These are phyloP conservation scores for Trichechus manatus DNA, from an alignment of 2,113 vertebrate species.

Conservation along the genomic window DNA sequence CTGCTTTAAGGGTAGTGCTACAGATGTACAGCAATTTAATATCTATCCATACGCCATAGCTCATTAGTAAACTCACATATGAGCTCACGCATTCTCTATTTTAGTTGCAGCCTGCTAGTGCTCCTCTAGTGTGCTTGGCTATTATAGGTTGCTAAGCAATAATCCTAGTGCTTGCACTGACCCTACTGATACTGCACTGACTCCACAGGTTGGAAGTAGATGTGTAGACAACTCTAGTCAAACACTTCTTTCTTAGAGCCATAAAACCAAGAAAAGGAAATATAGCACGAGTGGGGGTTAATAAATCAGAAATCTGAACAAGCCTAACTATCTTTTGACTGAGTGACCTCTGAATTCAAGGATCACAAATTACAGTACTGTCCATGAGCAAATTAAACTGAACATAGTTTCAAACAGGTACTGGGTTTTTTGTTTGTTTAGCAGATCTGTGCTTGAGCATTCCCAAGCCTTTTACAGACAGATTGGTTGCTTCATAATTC, in stretches of 20 bases:
- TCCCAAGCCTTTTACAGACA: slow-evolving; percentile 51
- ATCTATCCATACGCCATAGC: slow-evolving; percentile 71
- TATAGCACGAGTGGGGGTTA: background rate
- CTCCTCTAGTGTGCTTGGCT: slow-evolving; percentile 75
- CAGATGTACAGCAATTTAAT: slow-evolving; percentile 77
- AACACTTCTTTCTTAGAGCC: slow-evolving; percentile 68
- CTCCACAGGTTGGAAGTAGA: slow-evolving; percentile 73
- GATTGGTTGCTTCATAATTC: slow-evolving; percentile 11
- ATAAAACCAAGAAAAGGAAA: slow-evolving; percentile 64
- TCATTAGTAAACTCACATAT: slow-evolving; percentile 77
- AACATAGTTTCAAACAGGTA: slow-evolving; percentile 66
- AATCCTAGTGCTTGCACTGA: slow-evolving; percentile 81
- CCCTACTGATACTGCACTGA: slow-evolving; percentile 32
- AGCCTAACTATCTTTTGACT: slow-evolving; percentile 58
- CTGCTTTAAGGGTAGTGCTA: slow-evolving; percentile 72
- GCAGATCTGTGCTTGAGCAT: background rate
- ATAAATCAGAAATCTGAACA: slow-evolving; percentile 67
- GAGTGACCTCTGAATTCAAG: slow-evolving; percentile 64
- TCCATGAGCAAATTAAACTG: slow-evolving; percentile 16
- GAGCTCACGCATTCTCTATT: slow-evolving; percentile 74
- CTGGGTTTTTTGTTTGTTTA: background rate
- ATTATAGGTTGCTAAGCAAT: slow-evolving; percentile 88
- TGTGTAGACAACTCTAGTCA: slow-evolving; percentile 75
- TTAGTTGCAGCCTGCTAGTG: slow-evolving; percentile 69
- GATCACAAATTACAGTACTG: slow-evolving; percentile 25